These are phyloP conservation scores for Melanotaenia nigrans DNA, from an alignment of 2,797 vertebrate genomes.

Conservation along the genomic window DNA sequence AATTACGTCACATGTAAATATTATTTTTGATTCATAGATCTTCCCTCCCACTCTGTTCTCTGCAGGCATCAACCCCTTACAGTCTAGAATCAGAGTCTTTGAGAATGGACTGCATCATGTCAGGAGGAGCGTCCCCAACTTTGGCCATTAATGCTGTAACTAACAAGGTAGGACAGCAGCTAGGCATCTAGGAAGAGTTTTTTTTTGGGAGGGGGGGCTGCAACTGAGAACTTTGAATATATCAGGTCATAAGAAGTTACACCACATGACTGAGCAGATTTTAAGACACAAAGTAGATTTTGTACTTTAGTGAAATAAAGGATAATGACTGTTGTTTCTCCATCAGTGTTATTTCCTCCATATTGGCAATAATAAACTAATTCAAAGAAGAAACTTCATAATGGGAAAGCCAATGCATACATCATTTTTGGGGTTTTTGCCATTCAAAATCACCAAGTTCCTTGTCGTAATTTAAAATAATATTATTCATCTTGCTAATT, in stretches of 20 bases:
- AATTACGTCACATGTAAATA: neutral
- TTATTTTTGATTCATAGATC: neutral
- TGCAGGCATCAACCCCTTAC: slow-evolving; percentile 89
- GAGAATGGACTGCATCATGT: slow-evolving; percentile 91
- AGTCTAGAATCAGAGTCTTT: slow-evolving; percentile 91
- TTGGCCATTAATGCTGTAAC: slow-evolving; percentile 88
- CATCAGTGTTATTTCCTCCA: neutral
- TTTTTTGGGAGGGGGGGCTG: neutral
- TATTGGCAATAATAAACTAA: neutral
- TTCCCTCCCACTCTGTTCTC: neutral
- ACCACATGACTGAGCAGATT: neutral
- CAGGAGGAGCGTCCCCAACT: slow-evolving; percentile 88
- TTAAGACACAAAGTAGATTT: neutral
- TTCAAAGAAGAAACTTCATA: neutral
- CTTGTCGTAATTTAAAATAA: neutral
- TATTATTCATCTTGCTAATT: no score
- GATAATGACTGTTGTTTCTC: neutral
- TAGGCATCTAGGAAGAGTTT: neutral
- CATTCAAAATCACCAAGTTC: neutral
- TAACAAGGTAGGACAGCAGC: slow-evolving; percentile 83
- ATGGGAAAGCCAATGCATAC: neutral
- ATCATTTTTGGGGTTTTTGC: neutral
- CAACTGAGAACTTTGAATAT: neutral
- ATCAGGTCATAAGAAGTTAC: neutral
- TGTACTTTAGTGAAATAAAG: neutral